phyloP scores from a whole-genome alignment of 2,888 invertebrate species.

The Drosophila nigritarsus region DNA sequence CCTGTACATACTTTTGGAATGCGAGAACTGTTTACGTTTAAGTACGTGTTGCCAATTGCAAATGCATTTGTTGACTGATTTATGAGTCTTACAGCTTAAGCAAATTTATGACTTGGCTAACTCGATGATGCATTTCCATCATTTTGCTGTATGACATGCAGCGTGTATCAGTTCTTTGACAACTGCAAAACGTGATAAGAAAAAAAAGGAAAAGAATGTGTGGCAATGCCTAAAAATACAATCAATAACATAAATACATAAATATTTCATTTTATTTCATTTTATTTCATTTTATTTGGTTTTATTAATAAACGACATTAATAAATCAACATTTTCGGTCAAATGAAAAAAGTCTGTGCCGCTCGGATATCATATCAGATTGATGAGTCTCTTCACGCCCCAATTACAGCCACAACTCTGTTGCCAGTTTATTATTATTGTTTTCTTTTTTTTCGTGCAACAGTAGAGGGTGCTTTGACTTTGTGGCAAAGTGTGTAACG shows the following conservation, averaged over 20 bases:
- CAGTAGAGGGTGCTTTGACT: not conserved
- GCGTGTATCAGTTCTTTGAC: conserved; percentile 27
- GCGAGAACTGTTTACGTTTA: conserved; percentile 13
- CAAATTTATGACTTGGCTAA: conserved; percentile 29
- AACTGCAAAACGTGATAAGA: conserved; percentile 33
- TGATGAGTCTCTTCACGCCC: conserved; percentile 66
- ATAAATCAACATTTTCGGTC: conserved; percentile 9
- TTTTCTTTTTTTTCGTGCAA: not conserved
- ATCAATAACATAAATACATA: conserved; percentile 21
- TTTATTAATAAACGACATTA: conserved; percentile 18
- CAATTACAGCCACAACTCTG: conserved; percentile 47
- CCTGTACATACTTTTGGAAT: not conserved
- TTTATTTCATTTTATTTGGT: conserved; percentile 2
- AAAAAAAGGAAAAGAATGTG: conserved; percentile 4
- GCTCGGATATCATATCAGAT: conserved; percentile 54
- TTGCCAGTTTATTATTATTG: conserved; percentile 2
- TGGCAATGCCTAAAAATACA: conserved; percentile 26
- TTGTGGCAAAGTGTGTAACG: not conserved
- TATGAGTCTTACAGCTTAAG: conserved; percentile 17
- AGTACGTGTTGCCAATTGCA: conserved; percentile 53
- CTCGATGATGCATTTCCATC: conserved; percentile 20
- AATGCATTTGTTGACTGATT: conserved; percentile 26
- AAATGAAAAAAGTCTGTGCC: conserved; percentile 20
- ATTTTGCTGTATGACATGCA: conserved; percentile 26
- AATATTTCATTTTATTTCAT: not conserved